Conservation (phyloP, 2,113 vertebrate genomes). For the Podiceps cristatus region DNA sequence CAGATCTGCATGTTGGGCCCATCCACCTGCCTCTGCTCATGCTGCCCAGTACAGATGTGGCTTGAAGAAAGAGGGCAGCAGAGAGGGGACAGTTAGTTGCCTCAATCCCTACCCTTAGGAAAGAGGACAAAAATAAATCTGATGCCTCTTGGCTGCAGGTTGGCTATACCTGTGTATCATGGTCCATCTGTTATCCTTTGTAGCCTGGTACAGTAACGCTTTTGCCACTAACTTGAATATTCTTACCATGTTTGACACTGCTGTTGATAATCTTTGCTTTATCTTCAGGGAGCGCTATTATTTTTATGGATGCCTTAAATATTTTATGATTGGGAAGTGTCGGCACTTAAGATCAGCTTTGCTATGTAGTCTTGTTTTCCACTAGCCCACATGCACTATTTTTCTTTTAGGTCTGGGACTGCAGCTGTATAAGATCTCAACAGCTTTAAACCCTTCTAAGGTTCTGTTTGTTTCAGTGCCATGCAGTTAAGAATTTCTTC, state of each 20-base stretch:
- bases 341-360: not conserved
- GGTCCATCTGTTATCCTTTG: not conserved
- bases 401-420: not conserved
- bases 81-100: not conserved
- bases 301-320: not conserved
- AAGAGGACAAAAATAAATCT: not conserved
- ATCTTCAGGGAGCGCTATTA: not conserved
- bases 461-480: not conserved
- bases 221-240: not conserved
- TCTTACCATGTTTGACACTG: not conserved
- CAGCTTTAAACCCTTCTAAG: not conserved
- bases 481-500: not conserved
- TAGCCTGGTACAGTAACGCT: not conserved
- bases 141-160: not conserved
- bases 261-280: not conserved
- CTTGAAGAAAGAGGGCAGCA: not conserved
- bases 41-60: not conserved
- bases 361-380: not conserved
- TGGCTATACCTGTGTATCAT: not conserved
- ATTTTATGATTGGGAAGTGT: not conserved
- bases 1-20: not conserved
- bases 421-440: not conserved
- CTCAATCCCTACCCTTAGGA: not conserved
- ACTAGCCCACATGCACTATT: accelerated
- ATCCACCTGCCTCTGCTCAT: not conserved